These are phyloP conservation scores for Toxonevra muliebris DNA, from an alignment of 2,888 invertebrate species.

Conservation along the genomic window DNA sequence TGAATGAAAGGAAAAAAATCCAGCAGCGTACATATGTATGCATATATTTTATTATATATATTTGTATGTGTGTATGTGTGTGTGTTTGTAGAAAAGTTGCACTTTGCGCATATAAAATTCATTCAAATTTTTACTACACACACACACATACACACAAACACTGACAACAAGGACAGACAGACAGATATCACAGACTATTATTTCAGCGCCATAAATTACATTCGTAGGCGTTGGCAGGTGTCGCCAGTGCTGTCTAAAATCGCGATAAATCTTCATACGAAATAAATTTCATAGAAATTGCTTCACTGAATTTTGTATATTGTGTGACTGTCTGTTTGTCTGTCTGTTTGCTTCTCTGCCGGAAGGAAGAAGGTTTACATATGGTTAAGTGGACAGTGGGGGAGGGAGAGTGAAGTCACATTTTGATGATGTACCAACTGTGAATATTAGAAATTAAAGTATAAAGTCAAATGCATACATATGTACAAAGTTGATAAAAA, in stretches of 20 bases:
- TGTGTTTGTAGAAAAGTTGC: slow-evolving; percentile 6
- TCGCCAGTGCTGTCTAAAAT: slow-evolving; percentile 66
- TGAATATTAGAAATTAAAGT: too few relatives aligned
- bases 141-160: background rate
- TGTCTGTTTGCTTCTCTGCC: too few relatives aligned
- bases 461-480: too few relatives aligned
- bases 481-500: too few relatives aligned
- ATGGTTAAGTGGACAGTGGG: too few relatives aligned
- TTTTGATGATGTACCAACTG: too few relatives aligned
- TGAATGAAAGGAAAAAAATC: too few relatives aligned
- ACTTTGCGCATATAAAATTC: slow-evolving; percentile 31
- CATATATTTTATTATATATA: background rate
- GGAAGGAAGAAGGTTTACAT: too few relatives aligned
- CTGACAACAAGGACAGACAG: background rate
- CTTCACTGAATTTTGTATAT: slow-evolving; percentile 56
- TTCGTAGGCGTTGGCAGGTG: slow-evolving; percentile 67
- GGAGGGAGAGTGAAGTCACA: too few relatives aligned
- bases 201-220: slow-evolving; percentile 63
- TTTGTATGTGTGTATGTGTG: background rate
- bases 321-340: too few relatives aligned
- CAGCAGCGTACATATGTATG: too few relatives aligned
- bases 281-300: slow-evolving; percentile 66
- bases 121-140: slow-evolving; percentile 16
- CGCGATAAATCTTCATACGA: slow-evolving; percentile 67
- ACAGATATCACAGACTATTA: slow-evolving; percentile 23